Evolutionary conservation across 2,113 vertebrate species (phyloP), one percentile per base, ranked within the genome.

Genomic region (Eira barbara): DNA sequence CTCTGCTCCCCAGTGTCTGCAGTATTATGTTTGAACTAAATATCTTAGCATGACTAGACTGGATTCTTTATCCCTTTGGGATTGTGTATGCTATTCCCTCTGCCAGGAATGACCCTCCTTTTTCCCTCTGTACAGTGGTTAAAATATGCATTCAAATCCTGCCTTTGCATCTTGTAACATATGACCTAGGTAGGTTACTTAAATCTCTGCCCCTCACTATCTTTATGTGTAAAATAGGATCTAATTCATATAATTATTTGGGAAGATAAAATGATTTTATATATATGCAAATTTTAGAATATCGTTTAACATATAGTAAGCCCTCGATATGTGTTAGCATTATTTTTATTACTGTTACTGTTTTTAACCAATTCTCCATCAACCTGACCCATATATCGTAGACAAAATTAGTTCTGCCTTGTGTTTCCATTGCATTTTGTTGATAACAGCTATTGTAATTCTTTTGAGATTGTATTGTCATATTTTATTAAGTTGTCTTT

Each of bases 371-470:
- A 0, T 67, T 91, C n/a, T 88, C 42, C 49, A 47, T 94, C 23
- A 92, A 20, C 25, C 34, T 82, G 69, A 81, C 61, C 5, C 21
- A 45, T 36, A 76, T 69, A 47, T 17, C 2, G 4, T 65, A 83
- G 57, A 47, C 57, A 74, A 76, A 86, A 93, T 97, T 45, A 80
- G 45, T 93, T 81, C 14, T 90, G 25, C 7, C 29, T 67, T 74
- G 69, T 95, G 34, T 91, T 94, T 96, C 34, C 6, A 74, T 65
- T 92, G 29, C 31, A 55, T 63, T 95, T 94, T 95, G 29, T 84
- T 92, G 55, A 52, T 69, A n/a, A 0, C 67, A 92, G 9, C 34
- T 95, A 2, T 89, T 95, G 12, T 76, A 59, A 52, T 85, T 81
- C 18, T 84, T 85, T 69, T 0, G 92, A 81, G 39, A 29, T 61